Evolutionary conservation across 2,797 vertebrate genomes (phyloP).

Genomic region (Manis javanica): DNA sequence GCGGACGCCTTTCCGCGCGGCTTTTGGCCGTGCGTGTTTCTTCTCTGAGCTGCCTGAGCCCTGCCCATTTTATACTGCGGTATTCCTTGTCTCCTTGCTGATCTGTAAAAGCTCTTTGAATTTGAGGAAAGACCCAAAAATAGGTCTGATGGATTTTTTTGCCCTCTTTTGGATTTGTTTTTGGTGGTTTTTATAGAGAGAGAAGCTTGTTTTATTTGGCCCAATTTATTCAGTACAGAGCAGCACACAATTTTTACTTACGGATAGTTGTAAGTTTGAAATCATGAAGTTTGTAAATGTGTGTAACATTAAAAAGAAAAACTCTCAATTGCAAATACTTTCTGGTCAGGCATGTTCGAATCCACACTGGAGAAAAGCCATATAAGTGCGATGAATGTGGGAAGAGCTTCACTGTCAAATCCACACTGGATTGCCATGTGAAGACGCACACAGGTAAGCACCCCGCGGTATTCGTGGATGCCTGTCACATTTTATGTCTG

Average conservation of each 20-base stretch:
- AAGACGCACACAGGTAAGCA: conserved; percentile 97
- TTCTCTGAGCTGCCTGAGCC: accelerated
- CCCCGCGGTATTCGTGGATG: accelerated
- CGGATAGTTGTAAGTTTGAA: background rate
- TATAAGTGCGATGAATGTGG: conserved; percentile 98
- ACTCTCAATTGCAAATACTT: background rate
- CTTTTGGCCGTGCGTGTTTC: background rate
- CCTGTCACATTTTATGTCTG: accelerated
- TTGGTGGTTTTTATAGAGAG: background rate
- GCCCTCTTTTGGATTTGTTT: background rate
- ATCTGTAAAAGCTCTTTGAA: background rate
- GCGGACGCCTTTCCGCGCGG: accelerated
- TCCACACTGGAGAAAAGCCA: conserved; percentile 98
- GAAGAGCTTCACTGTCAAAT: conserved; percentile 99
- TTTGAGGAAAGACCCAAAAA: background rate
- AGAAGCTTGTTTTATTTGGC: background rate
- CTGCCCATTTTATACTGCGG: accelerated
- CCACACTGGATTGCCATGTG: conserved; percentile 97
- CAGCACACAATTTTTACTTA: background rate
- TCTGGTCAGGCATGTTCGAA: conserved; percentile 93
- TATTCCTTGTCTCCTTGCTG: background rate
- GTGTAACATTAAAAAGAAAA: background rate
- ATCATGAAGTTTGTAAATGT: background rate
- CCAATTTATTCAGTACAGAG: background rate
- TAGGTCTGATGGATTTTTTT: background rate